These are phyloP conservation scores for Chrysopilus asiliformis DNA, from an alignment of 2,888 invertebrate genomes.

Conservation along the genomic window DNA sequence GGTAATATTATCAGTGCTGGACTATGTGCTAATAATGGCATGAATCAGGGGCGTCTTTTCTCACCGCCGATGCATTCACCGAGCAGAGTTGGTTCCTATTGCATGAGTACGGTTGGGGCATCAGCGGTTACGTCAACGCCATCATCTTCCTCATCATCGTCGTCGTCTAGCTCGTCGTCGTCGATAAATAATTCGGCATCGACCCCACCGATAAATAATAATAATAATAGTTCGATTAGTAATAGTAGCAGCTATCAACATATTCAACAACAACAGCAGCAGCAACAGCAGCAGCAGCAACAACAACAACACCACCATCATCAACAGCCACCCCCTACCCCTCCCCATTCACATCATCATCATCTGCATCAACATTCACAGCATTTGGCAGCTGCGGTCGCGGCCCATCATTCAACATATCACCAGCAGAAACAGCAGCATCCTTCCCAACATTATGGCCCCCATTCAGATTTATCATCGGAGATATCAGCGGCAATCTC, in stretches of 20 bases:
- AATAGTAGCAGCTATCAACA: constrained; percentile 12
- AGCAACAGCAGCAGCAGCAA: constrained; percentile 11
- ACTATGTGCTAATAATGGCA: constrained; percentile 4
- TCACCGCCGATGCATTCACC: constrained; percentile 29
- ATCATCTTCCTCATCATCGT: too few species aligned
- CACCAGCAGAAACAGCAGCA: constrained; percentile 27
- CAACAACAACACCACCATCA: constrained; percentile 12
- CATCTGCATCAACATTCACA: constrained; percentile 20
- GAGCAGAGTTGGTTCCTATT: constrained; percentile 16
- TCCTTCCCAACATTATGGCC: constrained; percentile 40
- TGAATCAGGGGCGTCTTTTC: constrained; percentile 19
- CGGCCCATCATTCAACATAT: constrained; percentile 26
- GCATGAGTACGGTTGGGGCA: constrained; percentile 9
- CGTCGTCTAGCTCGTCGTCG: too few species aligned
- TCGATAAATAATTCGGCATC: not conserved
- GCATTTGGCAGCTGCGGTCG: constrained; percentile 21
- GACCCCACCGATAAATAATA: constrained; percentile 10
- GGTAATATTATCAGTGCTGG: constrained; percentile 22
- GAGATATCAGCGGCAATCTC: constrained; percentile 69
- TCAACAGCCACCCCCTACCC: constrained; percentile 12
- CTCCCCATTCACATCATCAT: constrained; percentile 13
- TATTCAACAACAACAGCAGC: constrained; percentile 13
- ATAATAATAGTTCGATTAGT: constrained; percentile 1
- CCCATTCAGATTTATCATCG: constrained; percentile 59
- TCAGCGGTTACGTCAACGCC: constrained; percentile 7